Base-by-base conservation (phyloP, 2,888 invertebrate genomes). In the Chorisops tibialis region DNA sequence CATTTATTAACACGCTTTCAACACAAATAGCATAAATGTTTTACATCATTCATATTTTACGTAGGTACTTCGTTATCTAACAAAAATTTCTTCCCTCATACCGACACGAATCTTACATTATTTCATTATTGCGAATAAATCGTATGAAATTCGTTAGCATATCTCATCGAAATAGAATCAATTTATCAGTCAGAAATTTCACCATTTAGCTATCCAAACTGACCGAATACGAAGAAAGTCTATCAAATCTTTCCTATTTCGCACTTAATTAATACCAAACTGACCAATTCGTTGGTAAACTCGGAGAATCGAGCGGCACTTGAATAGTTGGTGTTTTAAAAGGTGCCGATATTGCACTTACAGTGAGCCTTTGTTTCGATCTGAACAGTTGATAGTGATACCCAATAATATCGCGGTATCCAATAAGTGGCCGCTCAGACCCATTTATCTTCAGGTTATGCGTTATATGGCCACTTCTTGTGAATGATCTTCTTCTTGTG, bases 151-250 rank as follows among this genome's bases (percentile, higher is more conserved):
- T 35, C 14, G 14, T 24, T 22, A 30, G 43, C 16, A 43, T 56
- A 43, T 56, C 56, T 56, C 56, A 56, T 43, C 56, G 35, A 35
- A 43, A 56, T 56, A 56, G 56, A 56, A 56, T 24, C 56, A 35
- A 56, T 56, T 56, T 56, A 56, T 56, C 56, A 56, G 43, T 43
- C 18, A 11, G 43, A 30, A 56, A 56, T 56, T 56, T 56, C 56
- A 45, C 56, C 56, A 45, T 56, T 56, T 56, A 43, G 56, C 35
- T 16, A 43, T 24, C 19, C 45, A 43, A 43, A 45, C n/a, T 56
- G 56, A 45, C 30, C 45, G 30, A 45, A 12, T n/a, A 24, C 43
- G 43, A 56, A 56, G 56, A 45, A 56, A 56, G 45, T 22, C 30
- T 30, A 43, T 18, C 39, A 24, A 43, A n/a, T 45, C 35, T 56